Evolutionary conservation across 2,797 vertebrate species (phyloP).

Genomic region (Salmo trutta): DNA sequence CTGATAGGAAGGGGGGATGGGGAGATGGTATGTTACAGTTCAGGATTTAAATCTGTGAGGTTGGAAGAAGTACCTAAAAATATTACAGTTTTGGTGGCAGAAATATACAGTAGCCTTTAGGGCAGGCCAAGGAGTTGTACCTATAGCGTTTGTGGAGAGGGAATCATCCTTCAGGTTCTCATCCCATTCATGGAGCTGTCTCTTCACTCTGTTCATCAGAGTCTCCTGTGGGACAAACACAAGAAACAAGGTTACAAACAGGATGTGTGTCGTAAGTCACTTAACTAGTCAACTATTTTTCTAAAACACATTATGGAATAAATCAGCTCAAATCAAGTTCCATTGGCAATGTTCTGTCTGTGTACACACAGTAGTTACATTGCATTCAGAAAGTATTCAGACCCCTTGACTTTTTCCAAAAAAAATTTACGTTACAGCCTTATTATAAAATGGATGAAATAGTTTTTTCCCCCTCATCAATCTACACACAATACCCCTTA

Average conservation of each 20-base stretch:
- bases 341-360: background rate
- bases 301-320: background rate
- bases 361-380: too few species aligned
- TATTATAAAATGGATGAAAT: too few species aligned
- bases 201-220: conserved; percentile 96
- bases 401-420: too few species aligned
- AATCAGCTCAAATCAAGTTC: background rate
- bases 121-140: conserved; percentile 64
- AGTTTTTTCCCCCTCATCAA: too few species aligned
- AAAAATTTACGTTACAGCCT: too few species aligned
- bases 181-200: conserved; percentile 95
- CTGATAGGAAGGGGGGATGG: conserved; percentile 64
- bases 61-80: too few species aligned
- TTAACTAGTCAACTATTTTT: background rate
- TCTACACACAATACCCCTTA: too few species aligned
- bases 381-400: too few species aligned
- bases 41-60: too few species aligned
- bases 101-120: background rate
- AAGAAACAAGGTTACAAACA: conserved; percentile 15
- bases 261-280: background rate
- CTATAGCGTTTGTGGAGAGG: conserved; percentile 92
- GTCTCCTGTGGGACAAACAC: conserved; percentile 69
- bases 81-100: background rate
- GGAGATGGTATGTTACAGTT: background rate
- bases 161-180: conserved; percentile 97